Evolutionary conservation across 2,888 invertebrate genomes (phyloP), one percentile per base, ranked within the genome.

Genomic region (Scaeva pyrastri): DNA sequence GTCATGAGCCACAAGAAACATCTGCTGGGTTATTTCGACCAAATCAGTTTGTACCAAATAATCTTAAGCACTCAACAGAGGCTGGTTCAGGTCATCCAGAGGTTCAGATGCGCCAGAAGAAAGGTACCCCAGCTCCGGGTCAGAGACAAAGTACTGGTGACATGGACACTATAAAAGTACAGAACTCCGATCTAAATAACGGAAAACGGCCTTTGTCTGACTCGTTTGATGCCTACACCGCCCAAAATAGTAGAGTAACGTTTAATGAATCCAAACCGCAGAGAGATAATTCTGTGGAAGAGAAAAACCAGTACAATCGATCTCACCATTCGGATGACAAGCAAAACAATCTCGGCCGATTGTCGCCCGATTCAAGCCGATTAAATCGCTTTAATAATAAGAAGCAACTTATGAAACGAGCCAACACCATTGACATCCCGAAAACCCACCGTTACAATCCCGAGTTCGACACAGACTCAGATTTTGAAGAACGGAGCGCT

Each of bases 361-460:
- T 55, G 36, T 88, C 89, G 5, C 93, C 93, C 8, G 94, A 94
- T 50, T 48, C 55, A 7, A 70, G 68, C 6, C 80, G 85, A 93
- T 60, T 41, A 12, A 88, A 87, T 48, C 89, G 92, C 0, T 92
- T 92, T 50, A 89, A 93, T 66, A 94, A 93, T 84, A 96, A 96
- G 89, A 96, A 96, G 90, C 93, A 95, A 26, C 95, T 96, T 89
- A 96, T 97, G 95, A 97, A 97, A 92, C 94, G 97, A 16, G 97
- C 97, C 4, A 97, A 97, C 89, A 97, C 97, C 1, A 97, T 97
- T 87, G 97, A 97, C 90, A 97, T 97, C 90, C 97, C 97, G 0
- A 96, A 96, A 89, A 94, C 95, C 0, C 91, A 91, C 68, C 90
- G 90, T 71, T 91, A 90, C 26, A 89, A 90, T 88, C 94, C 92